phyloP scores from a whole-genome alignment of 2,797 vertebrate genomes.

The Takifugu ocellatus region DNA sequence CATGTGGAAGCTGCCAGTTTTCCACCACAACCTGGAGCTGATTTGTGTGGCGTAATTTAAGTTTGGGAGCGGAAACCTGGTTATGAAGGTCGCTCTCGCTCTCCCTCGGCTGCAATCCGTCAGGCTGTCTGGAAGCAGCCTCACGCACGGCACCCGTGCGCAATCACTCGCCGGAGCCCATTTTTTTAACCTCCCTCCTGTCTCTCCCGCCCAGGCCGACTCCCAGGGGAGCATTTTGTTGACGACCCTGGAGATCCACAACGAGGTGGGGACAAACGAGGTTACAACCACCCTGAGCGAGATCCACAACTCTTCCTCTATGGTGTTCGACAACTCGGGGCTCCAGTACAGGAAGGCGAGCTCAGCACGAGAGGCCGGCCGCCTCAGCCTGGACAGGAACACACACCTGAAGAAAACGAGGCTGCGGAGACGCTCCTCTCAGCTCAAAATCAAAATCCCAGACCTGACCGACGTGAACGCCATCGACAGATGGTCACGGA shows the following conservation, averaged over 20 bases:
- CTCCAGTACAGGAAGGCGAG: conserved; percentile 94
- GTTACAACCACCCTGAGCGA: conserved; percentile 84
- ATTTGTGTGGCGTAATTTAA: conserved; percentile 58
- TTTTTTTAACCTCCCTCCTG: conserved; percentile 40
- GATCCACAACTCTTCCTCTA: conserved; percentile 88
- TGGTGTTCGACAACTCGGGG: conserved; percentile 88
- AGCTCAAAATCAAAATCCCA: conserved; percentile 98
- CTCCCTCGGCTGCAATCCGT: conserved; percentile 40
- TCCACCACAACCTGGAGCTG: conserved; percentile 52
- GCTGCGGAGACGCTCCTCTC: conserved; percentile 90
- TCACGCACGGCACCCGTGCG: conserved; percentile 22
- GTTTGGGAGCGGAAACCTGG: conserved; percentile 41
- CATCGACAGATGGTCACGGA: conserved; percentile 97
- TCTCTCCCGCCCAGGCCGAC: conserved; percentile 81
- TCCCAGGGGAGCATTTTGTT: conserved; percentile 94
- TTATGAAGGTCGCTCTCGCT: conserved; percentile 41
- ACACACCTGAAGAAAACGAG: conserved; percentile 82
- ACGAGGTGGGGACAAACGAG: conserved; percentile 90
- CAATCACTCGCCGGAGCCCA: conserved; percentile 41
- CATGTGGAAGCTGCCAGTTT: conserved; percentile 20
- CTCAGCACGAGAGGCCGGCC: conserved; percentile 73
- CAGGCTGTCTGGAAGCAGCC: conserved; percentile 20
- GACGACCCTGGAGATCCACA: conserved; percentile 96
- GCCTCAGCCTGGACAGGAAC: conserved; percentile 82
- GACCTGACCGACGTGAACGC: conserved; percentile 97